Percentiles rank a stretch among this genome's conserved stretches.
These are phyloP conservation scores for Synanthedon andrenaeformis DNA, from an alignment of 2,888 invertebrate species.

Conservation along the genomic window DNA sequence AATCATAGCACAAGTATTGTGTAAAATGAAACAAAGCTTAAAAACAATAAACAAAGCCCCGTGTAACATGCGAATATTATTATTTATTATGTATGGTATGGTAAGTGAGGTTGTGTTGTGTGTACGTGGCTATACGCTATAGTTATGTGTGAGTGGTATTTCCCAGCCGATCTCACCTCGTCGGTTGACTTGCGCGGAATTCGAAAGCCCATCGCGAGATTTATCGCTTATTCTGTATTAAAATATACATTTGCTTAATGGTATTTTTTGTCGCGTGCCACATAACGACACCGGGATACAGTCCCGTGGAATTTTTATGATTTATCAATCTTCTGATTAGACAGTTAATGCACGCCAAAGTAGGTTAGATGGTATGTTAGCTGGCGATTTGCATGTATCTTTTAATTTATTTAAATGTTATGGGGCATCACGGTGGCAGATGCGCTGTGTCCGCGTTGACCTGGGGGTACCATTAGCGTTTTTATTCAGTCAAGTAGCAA, in stretches of 20 bases:
- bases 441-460: slow-evolving; percentile 21
- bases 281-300: slow-evolving; percentile 38
- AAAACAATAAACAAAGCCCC: too few species aligned
- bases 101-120: slow-evolving; percentile 33
- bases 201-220: slow-evolving; percentile 69
- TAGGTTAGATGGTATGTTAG: slow-evolving; percentile 10
- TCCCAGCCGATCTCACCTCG: slow-evolving; percentile 68
- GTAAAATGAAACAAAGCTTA: too few species aligned
- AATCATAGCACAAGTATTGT: too few species aligned
- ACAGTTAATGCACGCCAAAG: slow-evolving; percentile 19
- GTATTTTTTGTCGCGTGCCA: slow-evolving; percentile 64
- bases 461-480: slow-evolving; percentile 47
- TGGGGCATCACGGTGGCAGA: slow-evolving; percentile 12
- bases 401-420: slow-evolving; percentile 8
- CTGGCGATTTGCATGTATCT: slow-evolving; percentile 13
- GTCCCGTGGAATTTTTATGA: slow-evolving; percentile 40
- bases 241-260: slow-evolving; percentile 68
- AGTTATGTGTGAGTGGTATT: slow-evolving; percentile 55
- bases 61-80: slow-evolving; percentile 18
- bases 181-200: slow-evolving; percentile 66
- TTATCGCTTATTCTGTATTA: slow-evolving; percentile 68
- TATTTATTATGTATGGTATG: too few species aligned
- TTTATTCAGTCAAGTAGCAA: slow-evolving; percentile 48
- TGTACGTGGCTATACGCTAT: slow-evolving; percentile 12
- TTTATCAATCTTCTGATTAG: slow-evolving; percentile 36